phyloP scores from a whole-genome alignment of 2,113 vertebrate species.

The Irena cyanogastra region DNA sequence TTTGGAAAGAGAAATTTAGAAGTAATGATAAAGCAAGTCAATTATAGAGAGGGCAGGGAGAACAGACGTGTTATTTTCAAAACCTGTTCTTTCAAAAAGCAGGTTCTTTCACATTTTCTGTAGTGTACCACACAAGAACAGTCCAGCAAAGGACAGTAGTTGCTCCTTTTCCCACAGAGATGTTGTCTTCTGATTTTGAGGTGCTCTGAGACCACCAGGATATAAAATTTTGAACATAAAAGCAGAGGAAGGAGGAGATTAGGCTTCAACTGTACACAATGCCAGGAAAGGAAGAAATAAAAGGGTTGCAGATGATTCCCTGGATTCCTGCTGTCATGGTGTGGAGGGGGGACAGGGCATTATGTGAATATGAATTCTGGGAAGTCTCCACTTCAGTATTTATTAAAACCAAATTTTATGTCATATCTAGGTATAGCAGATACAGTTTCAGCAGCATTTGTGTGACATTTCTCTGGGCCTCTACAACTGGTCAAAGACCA shows the following conservation, averaged over 20 bases:
- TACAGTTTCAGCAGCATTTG: conserved; percentile 77
- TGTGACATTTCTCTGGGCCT: conserved; percentile 60
- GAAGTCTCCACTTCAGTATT: background rate
- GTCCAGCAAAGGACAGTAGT: background rate
- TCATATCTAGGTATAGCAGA: conserved; percentile 82
- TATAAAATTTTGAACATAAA: background rate
- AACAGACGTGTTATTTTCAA: background rate
- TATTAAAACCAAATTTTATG: background rate
- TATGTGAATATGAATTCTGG: background rate
- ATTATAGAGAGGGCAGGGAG: background rate
- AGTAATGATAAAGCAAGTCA: background rate
- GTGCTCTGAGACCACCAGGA: background rate
- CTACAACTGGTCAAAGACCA: background rate
- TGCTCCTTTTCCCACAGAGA: background rate
- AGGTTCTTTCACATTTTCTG: background rate
- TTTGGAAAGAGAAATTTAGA: background rate
- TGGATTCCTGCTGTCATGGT: background rate
- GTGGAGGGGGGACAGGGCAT: background rate
- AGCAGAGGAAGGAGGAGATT: background rate
- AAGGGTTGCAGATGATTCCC: background rate
- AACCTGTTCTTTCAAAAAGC: background rate
- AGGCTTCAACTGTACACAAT: background rate
- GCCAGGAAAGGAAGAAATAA: background rate
- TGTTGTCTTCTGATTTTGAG: background rate
- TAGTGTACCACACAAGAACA: background rate